Conservation (phyloP, 1,140 invertebrate genomes). For the Drosophila pallidifrons region DNA sequence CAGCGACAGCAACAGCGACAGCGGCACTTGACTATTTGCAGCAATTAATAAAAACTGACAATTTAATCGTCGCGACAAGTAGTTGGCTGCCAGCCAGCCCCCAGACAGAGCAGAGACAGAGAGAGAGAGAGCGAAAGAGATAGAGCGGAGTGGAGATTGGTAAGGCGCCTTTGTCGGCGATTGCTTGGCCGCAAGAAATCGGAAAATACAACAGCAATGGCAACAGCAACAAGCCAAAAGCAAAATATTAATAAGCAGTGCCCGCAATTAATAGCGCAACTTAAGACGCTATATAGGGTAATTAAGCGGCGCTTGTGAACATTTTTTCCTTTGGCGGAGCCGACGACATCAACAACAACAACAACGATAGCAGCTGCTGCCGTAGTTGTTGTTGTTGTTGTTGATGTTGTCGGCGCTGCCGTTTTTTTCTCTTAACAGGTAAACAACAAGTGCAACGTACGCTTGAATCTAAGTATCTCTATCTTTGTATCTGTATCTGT, state of each 20-base stretch:
- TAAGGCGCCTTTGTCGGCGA: constrained; percentile 71
- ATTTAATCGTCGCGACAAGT: constrained; percentile 81
- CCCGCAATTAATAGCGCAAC: constrained; percentile 83
- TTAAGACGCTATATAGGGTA: constrained; percentile 83
- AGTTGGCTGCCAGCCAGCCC: constrained; percentile 80
- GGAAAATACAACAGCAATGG: constrained; percentile 27
- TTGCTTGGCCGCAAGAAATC: constrained; percentile 50
- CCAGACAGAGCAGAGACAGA: constrained; percentile 55
- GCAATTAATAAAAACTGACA: constrained; percentile 84
- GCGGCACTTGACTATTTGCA: constrained; percentile 68
- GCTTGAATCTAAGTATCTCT: constrained; percentile 47
- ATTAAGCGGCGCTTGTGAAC: constrained; percentile 83
- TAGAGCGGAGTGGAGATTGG: neutral
- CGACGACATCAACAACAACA: constrained; percentile 39
- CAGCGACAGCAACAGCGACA: constrained; percentile 9
- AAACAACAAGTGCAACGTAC: constrained; percentile 79
- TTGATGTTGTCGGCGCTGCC: constrained; percentile 46
- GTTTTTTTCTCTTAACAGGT: constrained; percentile 64
- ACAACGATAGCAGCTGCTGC: constrained; percentile 19
- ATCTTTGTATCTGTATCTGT: constrained; percentile 27
- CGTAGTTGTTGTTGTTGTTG: constrained; percentile 19
- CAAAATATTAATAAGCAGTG: constrained; percentile 82
- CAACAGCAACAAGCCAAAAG: constrained; percentile 59
- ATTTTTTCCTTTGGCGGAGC: constrained; percentile 77
- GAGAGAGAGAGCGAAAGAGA: neutral